A percentile compares a stretch with the other conserved stretches of the same genome.
phyloP scores from a whole-genome alignment of 2,888 invertebrate species.

The Pseudoips prasinana region DNA sequence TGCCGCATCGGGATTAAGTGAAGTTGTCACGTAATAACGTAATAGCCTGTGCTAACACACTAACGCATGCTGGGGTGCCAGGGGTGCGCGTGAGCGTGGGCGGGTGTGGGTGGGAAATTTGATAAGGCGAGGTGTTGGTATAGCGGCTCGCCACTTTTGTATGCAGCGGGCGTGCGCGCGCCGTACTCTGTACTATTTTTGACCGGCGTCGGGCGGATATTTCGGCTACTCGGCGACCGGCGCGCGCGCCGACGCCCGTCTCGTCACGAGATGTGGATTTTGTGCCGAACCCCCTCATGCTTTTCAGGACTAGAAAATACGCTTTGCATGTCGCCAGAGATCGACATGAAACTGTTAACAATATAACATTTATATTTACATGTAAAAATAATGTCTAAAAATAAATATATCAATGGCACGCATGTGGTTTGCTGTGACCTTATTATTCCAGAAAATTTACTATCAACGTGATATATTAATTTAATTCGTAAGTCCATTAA shows the following conservation, averaged over 20 bases:
- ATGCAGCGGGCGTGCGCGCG: constrained; percentile 60
- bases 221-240: constrained; percentile 41
- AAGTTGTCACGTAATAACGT: constrained; percentile 44
- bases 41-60: constrained; percentile 69
- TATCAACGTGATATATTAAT: too few species aligned
- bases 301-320: constrained; percentile 17
- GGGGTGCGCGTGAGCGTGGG: constrained; percentile 54
- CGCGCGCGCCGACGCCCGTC: constrained; percentile 27
- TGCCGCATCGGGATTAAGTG: constrained; percentile 51
- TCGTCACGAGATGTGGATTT: constrained; percentile 2
- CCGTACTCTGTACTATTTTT: constrained; percentile 66
- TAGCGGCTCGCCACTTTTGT: constrained; percentile 70
- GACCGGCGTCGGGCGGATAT: constrained; percentile 61
- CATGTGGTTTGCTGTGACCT: too few species aligned
- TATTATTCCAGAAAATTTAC: too few species aligned
- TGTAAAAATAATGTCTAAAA: too few species aligned
- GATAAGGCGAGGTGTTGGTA: constrained; percentile 68
- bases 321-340: constrained; percentile 36
- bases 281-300: constrained; percentile 10
- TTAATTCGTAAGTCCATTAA: too few species aligned
- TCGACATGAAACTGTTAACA: too few species aligned
- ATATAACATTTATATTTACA: constrained; percentile 16
- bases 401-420: too few species aligned
- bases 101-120: constrained; percentile 75
- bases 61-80: constrained; percentile 61